phyloP scores from a whole-genome alignment of 2,888 invertebrate species.

The Ennomos quercinarius region DNA sequence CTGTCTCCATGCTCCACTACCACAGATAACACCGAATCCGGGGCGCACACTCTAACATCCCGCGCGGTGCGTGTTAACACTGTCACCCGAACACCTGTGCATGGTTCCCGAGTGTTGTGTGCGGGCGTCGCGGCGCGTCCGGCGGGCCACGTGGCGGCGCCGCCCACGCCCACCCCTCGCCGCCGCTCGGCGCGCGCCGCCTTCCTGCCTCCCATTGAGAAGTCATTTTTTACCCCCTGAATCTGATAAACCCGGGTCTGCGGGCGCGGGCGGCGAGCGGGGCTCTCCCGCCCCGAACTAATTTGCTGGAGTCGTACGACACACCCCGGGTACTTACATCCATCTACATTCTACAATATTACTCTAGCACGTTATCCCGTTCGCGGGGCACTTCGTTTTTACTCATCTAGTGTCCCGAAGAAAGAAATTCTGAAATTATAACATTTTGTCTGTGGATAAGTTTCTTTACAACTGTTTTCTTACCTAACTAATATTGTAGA shows the following conservation, averaged over 20 bases:
- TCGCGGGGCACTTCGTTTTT: constrained; percentile 79
- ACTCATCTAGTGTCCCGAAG: constrained; percentile 67
- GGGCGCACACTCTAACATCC: constrained; percentile 55
- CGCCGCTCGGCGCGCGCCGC: constrained; percentile 61
- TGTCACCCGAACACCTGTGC: constrained; percentile 56
- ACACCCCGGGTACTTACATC: constrained; percentile 85
- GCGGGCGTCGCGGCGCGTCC: constrained; percentile 42
- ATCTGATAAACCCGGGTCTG: constrained; percentile 80
- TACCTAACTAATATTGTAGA: no score
- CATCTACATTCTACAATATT: constrained; percentile 85
- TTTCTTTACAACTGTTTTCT: no score
- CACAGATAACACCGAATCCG: constrained; percentile 56
- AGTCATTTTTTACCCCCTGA: constrained; percentile 84
- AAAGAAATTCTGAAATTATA: constrained; percentile 69
- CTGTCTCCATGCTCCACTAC: constrained; percentile 67
- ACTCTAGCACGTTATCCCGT: constrained; percentile 83
- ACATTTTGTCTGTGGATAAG: constrained; percentile 33
- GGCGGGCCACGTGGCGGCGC: constrained; percentile 76
- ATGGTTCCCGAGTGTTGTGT: constrained; percentile 55
- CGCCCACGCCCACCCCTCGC: constrained; percentile 78
- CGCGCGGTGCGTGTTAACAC: constrained; percentile 51
- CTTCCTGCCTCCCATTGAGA: constrained; percentile 82
- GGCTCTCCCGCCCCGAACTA: constrained; percentile 85
- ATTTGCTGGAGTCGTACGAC: constrained; percentile 84
- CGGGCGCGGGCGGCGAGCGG: constrained; percentile 56